Conservation (phyloP, 2,888 invertebrate genomes). For the Callinectes sapidus region DNA sequence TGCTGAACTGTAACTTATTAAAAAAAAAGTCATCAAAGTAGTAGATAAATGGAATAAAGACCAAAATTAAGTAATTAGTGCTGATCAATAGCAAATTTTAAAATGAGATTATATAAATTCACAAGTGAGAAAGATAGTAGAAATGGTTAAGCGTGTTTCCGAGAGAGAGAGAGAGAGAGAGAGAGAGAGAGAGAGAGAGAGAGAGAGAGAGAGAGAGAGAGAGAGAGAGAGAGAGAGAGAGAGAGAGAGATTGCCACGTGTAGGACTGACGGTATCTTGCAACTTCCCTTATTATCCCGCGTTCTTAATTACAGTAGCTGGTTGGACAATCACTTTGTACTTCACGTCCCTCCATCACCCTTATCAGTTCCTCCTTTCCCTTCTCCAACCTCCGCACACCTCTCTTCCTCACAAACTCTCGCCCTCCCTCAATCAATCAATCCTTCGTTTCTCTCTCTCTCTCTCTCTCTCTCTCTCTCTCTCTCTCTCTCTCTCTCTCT, state of each 20-base stretch:
- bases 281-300: background rate
- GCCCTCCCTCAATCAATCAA: background rate
- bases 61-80: too few species aligned
- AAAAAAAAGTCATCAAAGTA: too few species aligned
- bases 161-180: too few species aligned
- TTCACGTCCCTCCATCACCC: background rate
- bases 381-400: background rate
- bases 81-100: too few species aligned
- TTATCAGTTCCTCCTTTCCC: conserved; percentile 6
- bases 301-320: background rate
- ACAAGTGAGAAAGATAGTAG: too few species aligned
- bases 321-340: background rate
- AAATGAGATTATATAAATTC: too few species aligned
- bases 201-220: too few species aligned
- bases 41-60: too few species aligned
- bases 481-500: background rate
- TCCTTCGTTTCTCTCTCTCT: background rate
- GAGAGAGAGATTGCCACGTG: background rate
- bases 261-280: background rate
- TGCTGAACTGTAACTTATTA: too few species aligned
- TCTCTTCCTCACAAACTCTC: background rate
- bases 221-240: too few species aligned
- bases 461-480: background rate
- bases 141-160: too few species aligned
- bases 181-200: too few species aligned